phyloP scores from a whole-genome alignment of 2,888 invertebrate species.

The Rapana venosa region DNA sequence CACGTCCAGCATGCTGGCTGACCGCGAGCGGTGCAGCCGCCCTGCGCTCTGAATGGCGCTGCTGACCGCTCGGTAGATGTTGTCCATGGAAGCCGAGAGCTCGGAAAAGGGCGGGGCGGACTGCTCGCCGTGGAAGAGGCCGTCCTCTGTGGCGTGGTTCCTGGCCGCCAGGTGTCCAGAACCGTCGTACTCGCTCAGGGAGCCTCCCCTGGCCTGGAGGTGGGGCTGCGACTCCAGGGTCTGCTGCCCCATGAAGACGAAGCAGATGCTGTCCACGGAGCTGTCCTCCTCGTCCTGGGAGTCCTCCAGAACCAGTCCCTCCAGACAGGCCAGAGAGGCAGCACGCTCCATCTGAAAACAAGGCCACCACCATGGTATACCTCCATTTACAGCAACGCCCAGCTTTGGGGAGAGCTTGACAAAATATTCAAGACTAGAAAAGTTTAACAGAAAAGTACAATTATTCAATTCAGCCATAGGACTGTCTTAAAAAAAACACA shows the following conservation, averaged over 20 bases:
- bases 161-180: background rate
- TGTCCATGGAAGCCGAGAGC: conserved; percentile 65
- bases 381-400: no score
- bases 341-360: conserved; percentile 34
- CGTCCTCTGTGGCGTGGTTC: conserved; percentile 46
- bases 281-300: background rate
- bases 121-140: conserved; percentile 10
- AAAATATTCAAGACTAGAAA: no score
- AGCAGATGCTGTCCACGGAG: conserved; percentile 66
- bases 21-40: conserved; percentile 58
- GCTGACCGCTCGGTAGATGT: conserved; percentile 54
- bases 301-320: conserved; percentile 16
- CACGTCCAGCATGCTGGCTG: conserved; percentile 61
- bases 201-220: background rate
- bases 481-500: no score
- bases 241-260: conserved; percentile 62
- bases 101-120: conserved; percentile 48
- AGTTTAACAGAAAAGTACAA: no score
- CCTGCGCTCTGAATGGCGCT: background rate
- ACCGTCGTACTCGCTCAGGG: conserved; percentile 16
- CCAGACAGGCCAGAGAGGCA: conserved; percentile 29
- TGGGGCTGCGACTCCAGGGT: background rate
- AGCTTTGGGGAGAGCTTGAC: no score
- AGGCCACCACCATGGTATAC: background rate
- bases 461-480: no score